These are phyloP conservation scores for Dendrocincla fuliginosa DNA, from an alignment of 2,797 vertebrate species.

Conservation along the genomic window DNA sequence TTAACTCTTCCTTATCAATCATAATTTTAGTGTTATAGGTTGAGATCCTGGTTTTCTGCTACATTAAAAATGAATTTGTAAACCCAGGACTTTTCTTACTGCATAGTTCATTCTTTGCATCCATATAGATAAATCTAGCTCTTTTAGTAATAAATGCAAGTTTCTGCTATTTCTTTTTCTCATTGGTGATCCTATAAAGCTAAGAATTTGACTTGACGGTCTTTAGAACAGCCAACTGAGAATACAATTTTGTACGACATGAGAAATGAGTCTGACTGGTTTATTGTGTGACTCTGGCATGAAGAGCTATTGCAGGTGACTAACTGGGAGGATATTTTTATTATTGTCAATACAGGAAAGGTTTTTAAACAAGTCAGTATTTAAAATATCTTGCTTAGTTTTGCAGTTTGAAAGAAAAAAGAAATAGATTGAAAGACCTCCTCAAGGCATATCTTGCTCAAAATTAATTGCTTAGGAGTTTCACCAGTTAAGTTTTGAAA, in stretches of 20 bases:
- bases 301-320: neutral
- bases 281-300: neutral
- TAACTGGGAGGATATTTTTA: neutral
- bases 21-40: neutral
- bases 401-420: neutral
- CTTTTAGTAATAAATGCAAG: neutral
- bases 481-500: neutral
- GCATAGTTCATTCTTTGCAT: fast-evolving
- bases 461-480: neutral
- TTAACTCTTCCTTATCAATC: neutral
- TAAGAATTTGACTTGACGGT: neutral
- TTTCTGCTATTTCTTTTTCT: neutral
- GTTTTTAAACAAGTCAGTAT: neutral
- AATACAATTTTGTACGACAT: neutral
- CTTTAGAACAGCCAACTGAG: neutral
- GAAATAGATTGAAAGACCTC: neutral
- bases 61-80: neutral
- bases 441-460: neutral
- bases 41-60: neutral
- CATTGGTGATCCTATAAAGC: neutral
- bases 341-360: neutral
- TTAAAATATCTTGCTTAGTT: neutral
- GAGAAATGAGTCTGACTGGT: neutral
- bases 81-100: neutral
- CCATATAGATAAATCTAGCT: neutral